These are phyloP conservation scores for Scopus umbretta DNA, from an alignment of 2,113 vertebrate species.

Conservation along the genomic window DNA sequence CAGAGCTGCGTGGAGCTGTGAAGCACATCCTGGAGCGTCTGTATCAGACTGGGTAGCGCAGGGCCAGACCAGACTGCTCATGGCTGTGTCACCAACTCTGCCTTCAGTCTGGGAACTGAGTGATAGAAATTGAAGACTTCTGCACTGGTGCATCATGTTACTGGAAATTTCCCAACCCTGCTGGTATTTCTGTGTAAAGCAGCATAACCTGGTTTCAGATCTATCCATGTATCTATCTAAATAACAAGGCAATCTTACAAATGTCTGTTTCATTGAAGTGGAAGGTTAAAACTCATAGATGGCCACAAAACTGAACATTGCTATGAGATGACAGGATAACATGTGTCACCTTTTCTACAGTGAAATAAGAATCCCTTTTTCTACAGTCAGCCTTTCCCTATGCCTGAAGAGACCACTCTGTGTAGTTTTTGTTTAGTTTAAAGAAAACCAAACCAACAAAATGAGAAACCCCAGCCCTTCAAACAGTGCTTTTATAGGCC, in stretches of 20 bases:
- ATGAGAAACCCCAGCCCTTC: neutral
- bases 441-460: neutral
- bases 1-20: neutral
- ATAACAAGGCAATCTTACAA: neutral
- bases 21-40: neutral
- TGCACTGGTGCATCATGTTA: neutral
- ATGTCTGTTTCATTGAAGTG: neutral
- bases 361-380: neutral
- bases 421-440: neutral
- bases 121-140: neutral
- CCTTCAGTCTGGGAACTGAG: neutral
- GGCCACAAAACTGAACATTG: neutral
- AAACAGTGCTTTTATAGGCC: neutral
- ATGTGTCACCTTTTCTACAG: accelerated
- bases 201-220: neutral
- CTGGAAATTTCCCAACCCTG: neutral
- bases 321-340: neutral
- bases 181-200: neutral
- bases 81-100: neutral
- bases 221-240: neutral
- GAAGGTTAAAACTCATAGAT: neutral
- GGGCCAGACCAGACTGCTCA: neutral
- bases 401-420: neutral
- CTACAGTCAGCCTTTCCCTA: neutral
- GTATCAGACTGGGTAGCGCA: neutral